phyloP scores from a whole-genome alignment of 1,140 invertebrate species.

The Pseudoatta argentina region DNA sequence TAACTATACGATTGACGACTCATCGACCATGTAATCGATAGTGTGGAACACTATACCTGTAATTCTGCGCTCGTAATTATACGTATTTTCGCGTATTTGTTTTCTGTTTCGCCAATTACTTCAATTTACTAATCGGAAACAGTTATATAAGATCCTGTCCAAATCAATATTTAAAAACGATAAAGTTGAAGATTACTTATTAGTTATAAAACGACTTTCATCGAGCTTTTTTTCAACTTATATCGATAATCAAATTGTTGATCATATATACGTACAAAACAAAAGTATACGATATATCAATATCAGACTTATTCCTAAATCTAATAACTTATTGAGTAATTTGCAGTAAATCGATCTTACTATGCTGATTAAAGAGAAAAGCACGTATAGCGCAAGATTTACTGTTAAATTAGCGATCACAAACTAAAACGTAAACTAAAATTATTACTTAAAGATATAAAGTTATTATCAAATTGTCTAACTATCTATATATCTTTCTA shows the following conservation, averaged over 20 bases:
- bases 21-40: slow-evolving; percentile 40
- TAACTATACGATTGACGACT: slow-evolving; percentile 26
- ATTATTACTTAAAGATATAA: slow-evolving; percentile 8
- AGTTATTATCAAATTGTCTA: slow-evolving; percentile 27
- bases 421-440: slow-evolving; percentile 37
- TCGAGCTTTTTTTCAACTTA: slow-evolving; percentile 9
- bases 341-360: slow-evolving; percentile 53
- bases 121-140: not conserved
- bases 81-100: not conserved
- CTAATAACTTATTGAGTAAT: slow-evolving; percentile 58
- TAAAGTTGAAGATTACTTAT: slow-evolving; percentile 30
- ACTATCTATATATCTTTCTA: not conserved
- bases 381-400: slow-evolving; percentile 10
- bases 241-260: slow-evolving; percentile 14
- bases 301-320: slow-evolving; percentile 42
- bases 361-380: slow-evolving; percentile 49
- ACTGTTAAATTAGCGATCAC: slow-evolving; percentile 15
- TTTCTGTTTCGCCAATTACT: slow-evolving; percentile 5
- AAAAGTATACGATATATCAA: not conserved
- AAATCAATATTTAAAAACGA: slow-evolving; percentile 12
- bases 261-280: not conserved
- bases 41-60: slow-evolving; percentile 17
- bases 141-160: not conserved
- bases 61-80: slow-evolving; percentile 17
- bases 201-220: not conserved